Percentiles rank a stretch among this genome's conserved stretches.
Conservation (phyloP, 2,888 invertebrate genomes). For the Tinea pellionella region DNA sequence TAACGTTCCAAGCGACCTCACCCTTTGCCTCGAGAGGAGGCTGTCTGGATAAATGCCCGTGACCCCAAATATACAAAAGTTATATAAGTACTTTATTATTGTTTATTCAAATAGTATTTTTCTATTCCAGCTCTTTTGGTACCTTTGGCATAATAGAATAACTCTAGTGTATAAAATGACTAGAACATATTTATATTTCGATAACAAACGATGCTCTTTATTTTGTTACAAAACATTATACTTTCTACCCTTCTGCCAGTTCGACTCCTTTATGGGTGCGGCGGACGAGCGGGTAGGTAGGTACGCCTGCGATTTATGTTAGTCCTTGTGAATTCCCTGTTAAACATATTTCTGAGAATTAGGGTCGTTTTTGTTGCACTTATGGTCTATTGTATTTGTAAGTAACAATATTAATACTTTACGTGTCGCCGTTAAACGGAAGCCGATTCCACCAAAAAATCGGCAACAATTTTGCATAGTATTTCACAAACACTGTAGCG, state of each 20-base stretch:
- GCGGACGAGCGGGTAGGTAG: neutral
- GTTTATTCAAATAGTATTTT: neutral
- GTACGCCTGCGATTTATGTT: constrained; percentile 9
- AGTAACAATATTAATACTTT: neutral
- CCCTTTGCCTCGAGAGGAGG: neutral
- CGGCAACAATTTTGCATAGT: neutral
- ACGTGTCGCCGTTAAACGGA: neutral
- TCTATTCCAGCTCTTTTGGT: neutral
- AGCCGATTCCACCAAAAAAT: neutral
- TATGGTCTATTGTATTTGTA: constrained; percentile 7
- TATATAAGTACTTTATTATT: neutral
- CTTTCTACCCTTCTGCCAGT: neutral
- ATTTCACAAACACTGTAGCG: neutral
- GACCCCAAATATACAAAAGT: neutral
- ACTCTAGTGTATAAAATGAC: too few species aligned
- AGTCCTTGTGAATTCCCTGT: constrained; percentile 23
- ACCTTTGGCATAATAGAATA: neutral
- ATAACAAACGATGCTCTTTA: neutral
- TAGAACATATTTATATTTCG: neutral
- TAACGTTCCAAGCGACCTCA: neutral
- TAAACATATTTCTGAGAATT: constrained; percentile 30
- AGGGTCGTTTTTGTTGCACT: constrained; percentile 17
- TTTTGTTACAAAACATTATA: neutral
- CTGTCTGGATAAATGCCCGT: neutral
- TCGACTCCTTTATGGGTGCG: neutral